These are phyloP conservation scores for Cryptophagus acutangulus DNA, from an alignment of 2,888 invertebrate species.

Conservation along the genomic window DNA sequence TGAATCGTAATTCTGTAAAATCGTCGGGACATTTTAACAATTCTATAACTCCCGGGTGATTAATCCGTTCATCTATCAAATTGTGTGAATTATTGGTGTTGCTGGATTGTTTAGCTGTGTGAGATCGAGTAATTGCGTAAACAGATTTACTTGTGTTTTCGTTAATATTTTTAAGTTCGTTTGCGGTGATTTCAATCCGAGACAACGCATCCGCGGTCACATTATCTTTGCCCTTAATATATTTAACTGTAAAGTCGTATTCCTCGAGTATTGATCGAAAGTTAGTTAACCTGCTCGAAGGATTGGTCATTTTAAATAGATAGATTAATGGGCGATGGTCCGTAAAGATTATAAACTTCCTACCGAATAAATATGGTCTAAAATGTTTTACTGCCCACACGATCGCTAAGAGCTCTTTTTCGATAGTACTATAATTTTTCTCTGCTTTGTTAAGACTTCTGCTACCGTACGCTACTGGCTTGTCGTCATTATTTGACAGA, in stretches of 20 bases:
- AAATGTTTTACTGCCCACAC: slow-evolving; percentile 25
- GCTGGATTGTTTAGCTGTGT: too few species aligned
- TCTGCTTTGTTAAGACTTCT: slow-evolving; percentile 10
- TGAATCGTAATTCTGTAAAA: too few species aligned
- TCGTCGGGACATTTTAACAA: too few species aligned
- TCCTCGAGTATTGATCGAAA: slow-evolving; percentile 24
- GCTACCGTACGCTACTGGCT: too few species aligned
- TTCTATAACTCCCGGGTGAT: too few species aligned
- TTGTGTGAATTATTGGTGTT: too few species aligned
- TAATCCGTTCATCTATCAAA: too few species aligned
- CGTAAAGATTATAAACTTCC: slow-evolving; percentile 3
- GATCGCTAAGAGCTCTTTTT: slow-evolving; percentile 20
- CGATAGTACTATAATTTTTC: slow-evolving; percentile 11
- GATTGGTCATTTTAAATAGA: slow-evolving; percentile 25
- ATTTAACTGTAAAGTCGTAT: slow-evolving; percentile 10
- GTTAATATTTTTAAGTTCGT: too few species aligned
- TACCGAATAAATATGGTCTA: slow-evolving; percentile 5
- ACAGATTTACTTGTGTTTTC: too few species aligned
- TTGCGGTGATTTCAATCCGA: too few species aligned
- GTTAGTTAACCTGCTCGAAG: too few species aligned
- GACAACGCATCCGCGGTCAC: slow-evolving; percentile 16
- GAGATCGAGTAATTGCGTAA: too few species aligned
- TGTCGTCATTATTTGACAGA: slow-evolving; percentile 9
- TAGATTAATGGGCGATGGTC: slow-evolving; percentile 21
- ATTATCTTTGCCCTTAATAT: slow-evolving; percentile 11